These are phyloP conservation scores for Falco berigora DNA, from an alignment of 2,797 vertebrate genomes.

Conservation along the genomic window DNA sequence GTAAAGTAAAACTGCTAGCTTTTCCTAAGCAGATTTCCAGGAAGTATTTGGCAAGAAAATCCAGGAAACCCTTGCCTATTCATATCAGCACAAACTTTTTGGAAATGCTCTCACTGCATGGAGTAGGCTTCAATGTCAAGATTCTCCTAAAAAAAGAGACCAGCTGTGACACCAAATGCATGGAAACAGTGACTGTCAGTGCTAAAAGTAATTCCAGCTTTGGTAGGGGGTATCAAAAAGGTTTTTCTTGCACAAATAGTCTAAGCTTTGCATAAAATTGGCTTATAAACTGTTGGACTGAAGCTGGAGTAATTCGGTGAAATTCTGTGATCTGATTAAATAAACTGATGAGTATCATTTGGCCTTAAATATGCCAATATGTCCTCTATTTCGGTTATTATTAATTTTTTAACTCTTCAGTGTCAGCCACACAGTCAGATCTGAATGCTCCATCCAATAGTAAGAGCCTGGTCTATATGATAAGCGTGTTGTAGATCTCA, in stretches of 20 bases:
- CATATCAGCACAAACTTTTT: background rate
- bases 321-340: background rate
- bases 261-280: background rate
- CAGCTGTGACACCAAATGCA: background rate
- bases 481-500: background rate
- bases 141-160: background rate
- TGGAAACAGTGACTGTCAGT: background rate
- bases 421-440: background rate
- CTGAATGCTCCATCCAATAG: background rate
- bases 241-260: background rate
- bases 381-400: background rate
- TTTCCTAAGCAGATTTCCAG: background rate
- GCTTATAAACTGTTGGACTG: background rate
- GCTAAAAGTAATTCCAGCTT: background rate
- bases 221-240: background rate
- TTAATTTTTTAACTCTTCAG: background rate
- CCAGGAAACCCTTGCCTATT: background rate
- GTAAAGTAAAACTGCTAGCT: background rate
- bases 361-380: background rate
- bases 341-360: background rate
- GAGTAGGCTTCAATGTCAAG: background rate
- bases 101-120: background rate
- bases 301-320: background rate
- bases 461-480: background rate
- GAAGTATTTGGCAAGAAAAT: constrained; percentile 6